Evolutionary conservation across 2,797 vertebrate genomes (phyloP).

Genomic region (Sebastes jordani): DNA sequence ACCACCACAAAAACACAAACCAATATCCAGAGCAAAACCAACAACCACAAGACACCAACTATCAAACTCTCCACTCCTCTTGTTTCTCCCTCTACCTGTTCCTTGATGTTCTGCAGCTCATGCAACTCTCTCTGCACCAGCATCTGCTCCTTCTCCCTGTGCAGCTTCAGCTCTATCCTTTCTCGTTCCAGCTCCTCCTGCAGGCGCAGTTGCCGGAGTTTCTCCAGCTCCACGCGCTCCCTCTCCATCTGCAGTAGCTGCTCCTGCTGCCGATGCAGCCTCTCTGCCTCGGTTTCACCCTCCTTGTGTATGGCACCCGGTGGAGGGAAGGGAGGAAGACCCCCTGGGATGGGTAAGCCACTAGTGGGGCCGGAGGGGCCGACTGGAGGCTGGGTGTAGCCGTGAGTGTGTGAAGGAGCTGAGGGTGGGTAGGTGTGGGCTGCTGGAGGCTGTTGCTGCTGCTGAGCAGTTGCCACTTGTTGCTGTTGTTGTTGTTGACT

Average conservation of each 20-base stretch:
- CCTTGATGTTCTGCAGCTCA: constrained; percentile 97
- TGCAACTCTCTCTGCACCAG: constrained; percentile 96
- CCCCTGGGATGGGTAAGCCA: constrained; percentile 60
- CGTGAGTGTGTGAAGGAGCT: constrained; percentile 53
- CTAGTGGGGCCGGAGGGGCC: constrained; percentile 41
- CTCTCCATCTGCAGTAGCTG: constrained; percentile 94
- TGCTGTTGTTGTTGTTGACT: constrained; percentile 64
- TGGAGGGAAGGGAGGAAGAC: constrained; percentile 75
- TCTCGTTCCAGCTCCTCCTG: constrained; percentile 97
- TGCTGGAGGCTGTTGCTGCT: constrained; percentile 51
- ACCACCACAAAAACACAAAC: constrained; percentile 34
- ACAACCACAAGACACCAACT: constrained; percentile 32
- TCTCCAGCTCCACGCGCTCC: constrained; percentile 95
- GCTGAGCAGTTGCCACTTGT: constrained; percentile 59
- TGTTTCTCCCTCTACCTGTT: constrained; percentile 83
- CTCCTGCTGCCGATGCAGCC: constrained; percentile 94
- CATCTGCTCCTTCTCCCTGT: constrained; percentile 96
- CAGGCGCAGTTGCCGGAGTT: constrained; percentile 91
- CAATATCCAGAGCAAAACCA: constrained; percentile 15
- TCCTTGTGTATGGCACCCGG: constrained; percentile 79
- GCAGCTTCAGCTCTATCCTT: constrained; percentile 90
- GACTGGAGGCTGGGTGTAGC: constrained; percentile 55
- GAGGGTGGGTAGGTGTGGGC: constrained; percentile 63
- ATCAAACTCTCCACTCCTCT: constrained; percentile 20
- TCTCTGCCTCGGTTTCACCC: constrained; percentile 91